phyloP scores from a whole-genome alignment of 2,797 vertebrate genomes.

The Pangasius sanitwongsei region DNA sequence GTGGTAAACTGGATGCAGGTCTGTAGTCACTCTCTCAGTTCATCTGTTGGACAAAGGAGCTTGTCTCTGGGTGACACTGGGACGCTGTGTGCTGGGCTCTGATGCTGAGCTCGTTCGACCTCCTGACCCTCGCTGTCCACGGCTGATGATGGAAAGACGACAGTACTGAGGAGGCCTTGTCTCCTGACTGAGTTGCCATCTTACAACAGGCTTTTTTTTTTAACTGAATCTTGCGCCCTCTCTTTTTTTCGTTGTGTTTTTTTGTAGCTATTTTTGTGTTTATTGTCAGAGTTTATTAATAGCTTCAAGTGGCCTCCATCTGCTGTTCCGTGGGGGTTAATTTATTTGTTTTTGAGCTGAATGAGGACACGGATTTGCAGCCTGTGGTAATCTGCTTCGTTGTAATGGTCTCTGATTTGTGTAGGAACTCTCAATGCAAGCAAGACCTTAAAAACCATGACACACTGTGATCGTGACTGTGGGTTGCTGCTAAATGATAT shows the following conservation, averaged over 20 bases:
- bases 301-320: slow-evolving; percentile 18
- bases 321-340: not conserved
- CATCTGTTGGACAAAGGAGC: slow-evolving; percentile 51
- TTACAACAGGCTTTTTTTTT: slow-evolving; percentile 42
- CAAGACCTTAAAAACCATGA: not conserved
- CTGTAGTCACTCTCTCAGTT: slow-evolving; percentile 42
- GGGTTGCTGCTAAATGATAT: not conserved
- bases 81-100: slow-evolving; percentile 49
- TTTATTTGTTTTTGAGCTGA: slow-evolving; percentile 36
- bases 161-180: slow-evolving; percentile 54
- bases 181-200: slow-evolving; percentile 39
- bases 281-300: slow-evolving; percentile 52
- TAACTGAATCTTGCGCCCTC: not conserved
- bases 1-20: slow-evolving; percentile 32
- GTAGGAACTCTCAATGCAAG: not conserved
- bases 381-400: not conserved
- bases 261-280: not conserved
- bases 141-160: slow-evolving; percentile 21
- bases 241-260: not conserved
- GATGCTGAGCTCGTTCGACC: slow-evolving; percentile 50
- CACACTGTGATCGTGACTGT: not conserved
- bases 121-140: slow-evolving; percentile 51
- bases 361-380: not conserved
- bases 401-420: not conserved
- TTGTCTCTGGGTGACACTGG: slow-evolving; percentile 56